A percentile compares a stretch with the other conserved stretches of the same genome.
Conservation (phyloP, 1,140 invertebrate genomes). For the Olivierus martensii region DNA sequence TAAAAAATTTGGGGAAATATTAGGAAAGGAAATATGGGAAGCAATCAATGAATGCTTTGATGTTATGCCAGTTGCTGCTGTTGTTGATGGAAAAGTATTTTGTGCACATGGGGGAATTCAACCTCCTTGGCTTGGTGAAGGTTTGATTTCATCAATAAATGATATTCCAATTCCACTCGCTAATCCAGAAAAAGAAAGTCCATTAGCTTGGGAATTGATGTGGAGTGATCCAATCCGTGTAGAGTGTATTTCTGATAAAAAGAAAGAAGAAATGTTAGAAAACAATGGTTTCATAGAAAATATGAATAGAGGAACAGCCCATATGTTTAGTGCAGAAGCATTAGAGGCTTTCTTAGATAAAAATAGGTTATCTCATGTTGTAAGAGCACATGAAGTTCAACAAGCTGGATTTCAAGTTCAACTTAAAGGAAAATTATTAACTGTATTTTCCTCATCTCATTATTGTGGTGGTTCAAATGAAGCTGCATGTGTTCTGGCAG, state of each 20-base stretch:
- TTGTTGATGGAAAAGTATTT: conserved; percentile 54
- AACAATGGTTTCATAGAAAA: conserved; percentile 51
- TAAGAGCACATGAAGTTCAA: conserved; percentile 56
- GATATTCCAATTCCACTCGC: conserved; percentile 46
- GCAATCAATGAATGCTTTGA: conserved; percentile 54
- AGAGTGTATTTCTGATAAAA: conserved; percentile 4
- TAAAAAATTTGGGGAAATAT: conserved; percentile 46
- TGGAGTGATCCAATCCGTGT: conserved; percentile 62
- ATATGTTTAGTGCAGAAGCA: conserved; percentile 50
- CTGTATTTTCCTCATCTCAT: conserved; percentile 50
- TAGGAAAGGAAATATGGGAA: conserved; percentile 48
- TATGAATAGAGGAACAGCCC: conserved; percentile 48
- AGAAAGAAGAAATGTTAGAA: conserved; percentile 1
- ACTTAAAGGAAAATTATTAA: conserved; percentile 46
- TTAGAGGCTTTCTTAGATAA: conserved; percentile 46
- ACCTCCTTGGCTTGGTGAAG: conserved; percentile 35
- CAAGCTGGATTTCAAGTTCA: conserved; percentile 50
- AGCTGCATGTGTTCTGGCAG: conserved; percentile 46
- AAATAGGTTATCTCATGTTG: conserved; percentile 49
- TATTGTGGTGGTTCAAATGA: conserved; percentile 51
- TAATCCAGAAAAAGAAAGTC: conserved; percentile 47
- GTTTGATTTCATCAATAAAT: conserved; percentile 38
- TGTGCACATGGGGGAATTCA: conserved; percentile 62
- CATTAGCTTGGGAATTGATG: conserved; percentile 56
- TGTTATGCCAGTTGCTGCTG: conserved; percentile 49